These are phyloP conservation scores for Pipistrellus pygmaeus DNA, from an alignment of 2,797 vertebrate species.

Conservation along the genomic window DNA sequence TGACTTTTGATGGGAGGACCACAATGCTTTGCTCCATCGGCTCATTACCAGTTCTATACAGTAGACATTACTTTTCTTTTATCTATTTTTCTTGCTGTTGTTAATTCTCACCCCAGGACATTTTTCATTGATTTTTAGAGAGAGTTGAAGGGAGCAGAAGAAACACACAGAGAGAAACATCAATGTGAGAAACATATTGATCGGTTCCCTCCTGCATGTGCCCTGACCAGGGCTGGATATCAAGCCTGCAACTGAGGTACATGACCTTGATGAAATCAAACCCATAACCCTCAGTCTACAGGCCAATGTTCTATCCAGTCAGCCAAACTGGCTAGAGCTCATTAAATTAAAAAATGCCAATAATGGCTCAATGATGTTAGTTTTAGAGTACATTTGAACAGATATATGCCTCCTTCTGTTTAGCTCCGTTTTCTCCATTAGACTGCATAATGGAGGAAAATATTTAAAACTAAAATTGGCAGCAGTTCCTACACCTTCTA, in stretches of 20 bases:
- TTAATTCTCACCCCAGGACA: no score
- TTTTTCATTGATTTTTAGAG: no score
- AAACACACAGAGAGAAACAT: no score
- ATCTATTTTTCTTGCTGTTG: not conserved
- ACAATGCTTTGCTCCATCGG: not conserved
- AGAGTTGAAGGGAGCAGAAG: no score
- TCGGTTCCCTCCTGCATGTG: no score
- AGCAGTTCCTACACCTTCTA: not conserved
- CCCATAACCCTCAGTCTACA: no score
- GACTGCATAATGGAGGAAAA: not conserved
- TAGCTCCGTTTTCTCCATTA: not conserved
- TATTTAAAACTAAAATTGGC: conserved; percentile 26
- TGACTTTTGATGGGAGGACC: not conserved
- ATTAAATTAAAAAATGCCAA: conserved; percentile 41
- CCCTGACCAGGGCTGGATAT: no score
- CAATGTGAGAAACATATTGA: no score
- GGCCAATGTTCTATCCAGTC: no score
- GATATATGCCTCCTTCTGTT: not conserved
- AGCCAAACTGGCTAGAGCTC: no score
- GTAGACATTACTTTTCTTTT: not conserved
- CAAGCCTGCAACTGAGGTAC: no score
- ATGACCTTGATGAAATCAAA: no score
- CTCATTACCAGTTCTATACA: not conserved
- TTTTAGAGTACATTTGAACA: not conserved
- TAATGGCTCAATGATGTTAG: not conserved